Base-by-base conservation (phyloP, 2,797 vertebrate species). In the Spea hammondii region DNA sequence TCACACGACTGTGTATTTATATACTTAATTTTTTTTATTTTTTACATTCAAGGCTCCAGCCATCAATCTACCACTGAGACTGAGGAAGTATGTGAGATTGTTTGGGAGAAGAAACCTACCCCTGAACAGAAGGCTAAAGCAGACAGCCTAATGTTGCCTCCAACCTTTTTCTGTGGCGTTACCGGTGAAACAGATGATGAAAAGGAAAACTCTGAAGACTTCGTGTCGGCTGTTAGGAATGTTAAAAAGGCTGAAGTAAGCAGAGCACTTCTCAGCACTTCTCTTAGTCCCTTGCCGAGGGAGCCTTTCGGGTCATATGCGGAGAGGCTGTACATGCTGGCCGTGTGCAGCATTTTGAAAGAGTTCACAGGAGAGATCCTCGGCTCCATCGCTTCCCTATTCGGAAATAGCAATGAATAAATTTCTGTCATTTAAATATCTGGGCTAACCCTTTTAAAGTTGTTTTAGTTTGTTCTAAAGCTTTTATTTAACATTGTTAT, bases 91-190 rank as follows among this genome's bases (percentile, higher is more conserved):
- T 90, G 91, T 85, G 86, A 92, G 74, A 76, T 95, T 79, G 84
- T 96, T 80, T 93, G 89, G 91, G 96, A 97, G 86, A 93, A 96
- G 86, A 93, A 93, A 79, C 89, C 93, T 7, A 91, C 93, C 3
- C 84, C 91, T 13, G 89, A 95, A 78, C 94, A 97, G 84, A 93
- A 95, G 62, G 87, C 91, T 84, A 93, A 91, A 86, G 93, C 94
- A 79, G 93, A 93, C 83, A 88, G 84, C 53, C 90, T 94, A 11
- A 91, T 91, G 84, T 93, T 95, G 78, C 93, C 95, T 10, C 90
- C 92, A 65, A 90, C 93, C 0, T 95, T 96, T 89, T 93, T 95
- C 85, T 95, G 94, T 79, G 94, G 91, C 45, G 80, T 92, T 77
- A 89, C 89, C 84, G 93, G 91, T 73, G 94, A 95, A 83, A 92